Conservation (phyloP, 2,888 invertebrate genomes). For the Sphaerophoria rueppellii region DNA sequence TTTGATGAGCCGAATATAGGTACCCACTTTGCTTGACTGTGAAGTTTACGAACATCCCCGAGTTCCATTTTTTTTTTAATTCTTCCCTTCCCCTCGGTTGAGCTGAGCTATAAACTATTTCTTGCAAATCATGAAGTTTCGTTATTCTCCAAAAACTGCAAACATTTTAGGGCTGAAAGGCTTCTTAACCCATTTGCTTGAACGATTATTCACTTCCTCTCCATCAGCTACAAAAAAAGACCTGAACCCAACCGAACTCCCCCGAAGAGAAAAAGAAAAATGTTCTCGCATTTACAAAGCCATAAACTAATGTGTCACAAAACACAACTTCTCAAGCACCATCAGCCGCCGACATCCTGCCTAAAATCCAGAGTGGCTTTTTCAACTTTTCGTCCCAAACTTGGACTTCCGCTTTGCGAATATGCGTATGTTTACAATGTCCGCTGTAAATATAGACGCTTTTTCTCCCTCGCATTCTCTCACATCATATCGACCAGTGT, state of each 20-base stretch:
- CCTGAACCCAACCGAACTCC: neutral
- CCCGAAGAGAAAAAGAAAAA: constrained; percentile 44
- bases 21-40: too few relatives aligned
- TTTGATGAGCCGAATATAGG: too few relatives aligned
- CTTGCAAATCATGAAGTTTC: too few relatives aligned
- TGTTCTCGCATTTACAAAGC: constrained; percentile 58
- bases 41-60: too few relatives aligned
- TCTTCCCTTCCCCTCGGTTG: too few relatives aligned
- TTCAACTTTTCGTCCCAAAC: neutral
- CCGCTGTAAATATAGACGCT: constrained; percentile 71
- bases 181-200: neutral
- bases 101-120: too few relatives aligned
- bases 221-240: neutral
- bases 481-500: neutral
- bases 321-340: constrained; percentile 49
- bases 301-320: constrained; percentile 70
- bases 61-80: too few relatives aligned
- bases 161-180: too few relatives aligned
- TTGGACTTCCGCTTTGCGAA: constrained; percentile 14
- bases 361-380: constrained; percentile 31
- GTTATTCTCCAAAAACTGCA: too few relatives aligned
- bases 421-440: constrained; percentile 72
- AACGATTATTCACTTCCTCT: constrained; percentile 8
- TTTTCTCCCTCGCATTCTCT: constrained; percentile 29
- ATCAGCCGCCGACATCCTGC: constrained; percentile 12